Evolutionary conservation across 2,888 invertebrate species (phyloP).

Genomic region (Chesias legatella): DNA sequence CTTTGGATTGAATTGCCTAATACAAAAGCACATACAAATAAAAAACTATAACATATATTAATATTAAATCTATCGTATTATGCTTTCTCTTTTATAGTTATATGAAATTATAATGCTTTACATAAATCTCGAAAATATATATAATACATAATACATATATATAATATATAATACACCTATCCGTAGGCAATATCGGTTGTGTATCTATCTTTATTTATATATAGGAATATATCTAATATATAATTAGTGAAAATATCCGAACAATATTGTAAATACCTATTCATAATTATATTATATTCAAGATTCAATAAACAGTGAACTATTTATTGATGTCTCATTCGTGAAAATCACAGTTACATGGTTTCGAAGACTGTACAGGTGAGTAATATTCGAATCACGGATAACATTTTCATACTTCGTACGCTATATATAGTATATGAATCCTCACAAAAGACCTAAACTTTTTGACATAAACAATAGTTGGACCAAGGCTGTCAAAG

Average conservation of each 20-base stretch:
- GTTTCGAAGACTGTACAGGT: too few relatives aligned
- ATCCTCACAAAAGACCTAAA: too few relatives aligned
- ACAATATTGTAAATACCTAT: constrained; percentile 70
- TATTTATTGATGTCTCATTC: constrained; percentile 33
- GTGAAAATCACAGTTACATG: not conserved
- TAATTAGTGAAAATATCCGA: constrained; percentile 53
- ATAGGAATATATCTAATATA: constrained; percentile 47
- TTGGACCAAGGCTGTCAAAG: too few relatives aligned
- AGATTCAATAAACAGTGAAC: constrained; percentile 67
- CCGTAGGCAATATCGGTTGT: constrained; percentile 56
- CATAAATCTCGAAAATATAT: constrained; percentile 5
- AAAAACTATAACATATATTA: constrained; percentile 14
- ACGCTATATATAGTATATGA: too few relatives aligned
- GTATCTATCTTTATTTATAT: constrained; percentile 57
- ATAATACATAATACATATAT: constrained; percentile 8
- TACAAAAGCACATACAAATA: constrained; percentile 25
- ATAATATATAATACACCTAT: constrained; percentile 24
- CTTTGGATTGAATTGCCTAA: constrained; percentile 22
- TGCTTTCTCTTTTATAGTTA: constrained; percentile 20
- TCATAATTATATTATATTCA: constrained; percentile 62
- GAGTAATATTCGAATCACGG: too few relatives aligned
- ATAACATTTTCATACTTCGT: too few relatives aligned
- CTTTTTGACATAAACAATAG: too few relatives aligned
- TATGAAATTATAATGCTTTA: constrained; percentile 16
- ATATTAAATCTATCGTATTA: constrained; percentile 19